Conservation (phyloP, 2,888 invertebrate genomes). For the Poecilus cupreus region DNA sequence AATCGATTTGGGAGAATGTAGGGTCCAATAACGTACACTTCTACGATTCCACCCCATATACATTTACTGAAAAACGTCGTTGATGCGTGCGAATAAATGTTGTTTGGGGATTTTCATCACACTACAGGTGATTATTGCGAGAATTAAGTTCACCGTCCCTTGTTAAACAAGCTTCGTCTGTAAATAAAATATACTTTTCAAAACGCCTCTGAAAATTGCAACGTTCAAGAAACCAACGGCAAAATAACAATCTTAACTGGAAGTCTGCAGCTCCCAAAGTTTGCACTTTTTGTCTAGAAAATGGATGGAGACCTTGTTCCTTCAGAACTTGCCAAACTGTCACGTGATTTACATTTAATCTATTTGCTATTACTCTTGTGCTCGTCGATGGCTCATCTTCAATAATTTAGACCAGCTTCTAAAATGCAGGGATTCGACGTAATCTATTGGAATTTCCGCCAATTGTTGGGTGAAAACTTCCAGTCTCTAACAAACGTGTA, state of each 20-base stretch:
- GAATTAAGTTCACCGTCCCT: constrained; percentile 34
- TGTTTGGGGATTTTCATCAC: too few species aligned
- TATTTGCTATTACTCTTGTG: neutral
- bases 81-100: neutral
- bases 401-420: constrained; percentile 6
- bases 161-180: neutral
- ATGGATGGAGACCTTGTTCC: constrained; percentile 23
- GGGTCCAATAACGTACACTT: constrained; percentile 8
- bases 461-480: constrained; percentile 15
- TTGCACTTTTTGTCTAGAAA: constrained; percentile 29
- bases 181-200: neutral
- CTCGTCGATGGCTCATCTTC: constrained; percentile 16
- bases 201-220: neutral
- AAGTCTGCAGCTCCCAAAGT: constrained; percentile 17
- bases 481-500: neutral
- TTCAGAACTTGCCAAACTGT: constrained; percentile 11
- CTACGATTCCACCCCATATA: neutral
- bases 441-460: neutral
- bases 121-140: constrained; percentile 13
- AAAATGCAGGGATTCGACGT: neutral
- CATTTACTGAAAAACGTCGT: too few species aligned
- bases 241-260: neutral
- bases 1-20: neutral
- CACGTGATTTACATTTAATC: neutral
- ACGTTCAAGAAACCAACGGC: too few species aligned